These are phyloP conservation scores for Caenorhabditis parvicauda DNA, from an alignment of 2,888 invertebrate species.

Conservation along the genomic window DNA sequence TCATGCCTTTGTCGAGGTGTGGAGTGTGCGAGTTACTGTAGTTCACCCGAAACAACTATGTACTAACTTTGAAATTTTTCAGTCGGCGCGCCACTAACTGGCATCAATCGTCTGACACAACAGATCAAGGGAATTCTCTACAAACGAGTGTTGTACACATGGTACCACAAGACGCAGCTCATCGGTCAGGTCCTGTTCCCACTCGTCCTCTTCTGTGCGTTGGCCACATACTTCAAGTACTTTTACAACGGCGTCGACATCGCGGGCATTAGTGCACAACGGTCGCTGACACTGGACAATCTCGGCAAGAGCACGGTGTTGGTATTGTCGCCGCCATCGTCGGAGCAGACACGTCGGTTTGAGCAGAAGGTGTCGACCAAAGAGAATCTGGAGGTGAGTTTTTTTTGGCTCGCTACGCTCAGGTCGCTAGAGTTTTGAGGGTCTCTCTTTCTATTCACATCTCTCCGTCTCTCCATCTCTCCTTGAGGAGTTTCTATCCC, in stretches of 20 bases:
- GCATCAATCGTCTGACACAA: conserved; percentile 3
- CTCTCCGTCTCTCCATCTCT: too few relatives aligned
- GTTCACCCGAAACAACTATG: too few relatives aligned
- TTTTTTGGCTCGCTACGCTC: too few relatives aligned
- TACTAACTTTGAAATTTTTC: neutral
- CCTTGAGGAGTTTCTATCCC: too few relatives aligned
- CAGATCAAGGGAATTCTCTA: conserved; percentile 24
- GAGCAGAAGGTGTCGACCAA: too few relatives aligned
- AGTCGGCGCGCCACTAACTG: conserved; percentile 13
- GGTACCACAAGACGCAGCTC: conserved; percentile 25
- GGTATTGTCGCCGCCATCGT: neutral
- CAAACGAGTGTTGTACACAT: conserved; percentile 20
- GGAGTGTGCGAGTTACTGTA: too few relatives aligned
- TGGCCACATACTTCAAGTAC: conserved; percentile 20
- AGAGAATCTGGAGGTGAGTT: too few relatives aligned
- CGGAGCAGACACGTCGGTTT: neutral
- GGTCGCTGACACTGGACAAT: neutral
- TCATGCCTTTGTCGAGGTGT: too few relatives aligned
- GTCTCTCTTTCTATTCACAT: too few relatives aligned
- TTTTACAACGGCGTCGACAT: conserved; percentile 1
- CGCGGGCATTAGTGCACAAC: neutral
- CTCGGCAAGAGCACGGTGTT: neutral
- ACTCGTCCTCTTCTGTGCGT: conserved; percentile 20
- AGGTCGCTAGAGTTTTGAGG: too few relatives aligned
- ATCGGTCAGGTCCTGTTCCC: conserved; percentile 31